Conservation (phyloP, 2,888 invertebrate species). For the Pegoplata infirma region DNA sequence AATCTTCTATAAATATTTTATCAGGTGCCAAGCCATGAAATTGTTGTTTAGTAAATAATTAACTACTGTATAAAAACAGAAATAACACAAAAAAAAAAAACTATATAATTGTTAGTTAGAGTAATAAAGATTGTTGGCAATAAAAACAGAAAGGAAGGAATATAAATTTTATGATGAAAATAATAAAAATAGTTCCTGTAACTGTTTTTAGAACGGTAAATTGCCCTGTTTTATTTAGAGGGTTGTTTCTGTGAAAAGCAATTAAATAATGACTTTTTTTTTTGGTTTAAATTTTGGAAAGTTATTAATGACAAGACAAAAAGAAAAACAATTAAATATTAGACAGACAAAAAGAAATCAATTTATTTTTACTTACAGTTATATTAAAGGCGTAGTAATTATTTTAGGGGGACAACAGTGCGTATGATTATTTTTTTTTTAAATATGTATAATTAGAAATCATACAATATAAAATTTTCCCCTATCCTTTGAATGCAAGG, state of each 20-base stretch:
- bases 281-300: not conserved
- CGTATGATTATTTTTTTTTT: not conserved
- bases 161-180: too few relatives aligned
- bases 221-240: too few relatives aligned
- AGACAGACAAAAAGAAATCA: not conserved
- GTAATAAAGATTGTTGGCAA: not conserved
- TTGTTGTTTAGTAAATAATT: conserved; percentile 32
- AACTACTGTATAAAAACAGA: not conserved
- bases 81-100: not conserved
- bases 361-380: not conserved
- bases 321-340: not conserved
- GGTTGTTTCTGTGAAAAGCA: too few relatives aligned
- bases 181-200: too few relatives aligned
- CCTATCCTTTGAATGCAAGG: too few relatives aligned
- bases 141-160: not conserved
- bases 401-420: not conserved
- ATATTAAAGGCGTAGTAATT: not conserved
- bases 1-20: conserved; percentile 37
- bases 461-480: too few relatives aligned
- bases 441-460: too few relatives aligned
- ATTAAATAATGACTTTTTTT: not conserved
- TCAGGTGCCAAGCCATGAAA: conserved; percentile 43
- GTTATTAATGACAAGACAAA: not conserved
- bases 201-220: too few relatives aligned
- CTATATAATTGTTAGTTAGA: not conserved